These are phyloP conservation scores for Drosophila azteca DNA, from an alignment of 1,140 invertebrate genomes.

Conservation along the genomic window DNA sequence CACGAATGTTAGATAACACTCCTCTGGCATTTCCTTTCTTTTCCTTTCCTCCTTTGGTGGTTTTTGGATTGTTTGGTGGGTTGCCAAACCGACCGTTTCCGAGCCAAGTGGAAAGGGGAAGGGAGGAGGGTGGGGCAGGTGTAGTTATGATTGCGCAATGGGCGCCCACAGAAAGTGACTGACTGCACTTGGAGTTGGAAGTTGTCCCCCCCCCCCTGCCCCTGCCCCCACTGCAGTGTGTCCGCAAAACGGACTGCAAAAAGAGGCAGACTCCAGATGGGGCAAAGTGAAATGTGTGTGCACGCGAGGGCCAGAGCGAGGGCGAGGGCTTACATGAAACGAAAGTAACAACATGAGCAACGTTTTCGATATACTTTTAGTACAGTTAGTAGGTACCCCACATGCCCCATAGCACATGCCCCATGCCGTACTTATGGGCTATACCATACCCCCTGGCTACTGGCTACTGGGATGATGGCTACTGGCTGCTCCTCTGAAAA, in stretches of 20 bases:
- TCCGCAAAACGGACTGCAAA: slow-evolving; percentile 10
- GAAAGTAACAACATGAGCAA: slow-evolving; percentile 57
- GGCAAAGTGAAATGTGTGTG: slow-evolving; percentile 60
- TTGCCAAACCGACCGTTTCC: slow-evolving; percentile 35
- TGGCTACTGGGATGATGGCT: neutral
- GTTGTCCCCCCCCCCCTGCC: too few species aligned
- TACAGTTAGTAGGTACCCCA: neutral
- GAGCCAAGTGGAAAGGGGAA: slow-evolving; percentile 8
- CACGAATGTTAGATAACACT: too few species aligned
- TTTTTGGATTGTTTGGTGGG: slow-evolving; percentile 8
- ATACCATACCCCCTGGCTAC: slow-evolving; percentile 7
- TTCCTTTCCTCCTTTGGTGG: slow-evolving; percentile 17
- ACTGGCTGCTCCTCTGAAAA: slow-evolving; percentile 23
- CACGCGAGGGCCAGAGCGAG: neutral
- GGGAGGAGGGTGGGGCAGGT: slow-evolving; percentile 6
- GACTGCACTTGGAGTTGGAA: slow-evolving; percentile 24
- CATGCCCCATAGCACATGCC: too few species aligned
- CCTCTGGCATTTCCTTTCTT: too few species aligned
- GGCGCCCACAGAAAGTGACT: slow-evolving; percentile 50
- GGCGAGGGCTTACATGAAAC: slow-evolving; percentile 50
- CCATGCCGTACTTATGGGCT: too few species aligned
- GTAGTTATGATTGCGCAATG: slow-evolving; percentile 45
- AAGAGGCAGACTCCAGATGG: slow-evolving; percentile 8
- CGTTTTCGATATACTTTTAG: slow-evolving; percentile 10
- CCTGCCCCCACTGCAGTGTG: neutral